Conservation (phyloP, 2,113 vertebrate genomes). For the Helogale parvula region DNA sequence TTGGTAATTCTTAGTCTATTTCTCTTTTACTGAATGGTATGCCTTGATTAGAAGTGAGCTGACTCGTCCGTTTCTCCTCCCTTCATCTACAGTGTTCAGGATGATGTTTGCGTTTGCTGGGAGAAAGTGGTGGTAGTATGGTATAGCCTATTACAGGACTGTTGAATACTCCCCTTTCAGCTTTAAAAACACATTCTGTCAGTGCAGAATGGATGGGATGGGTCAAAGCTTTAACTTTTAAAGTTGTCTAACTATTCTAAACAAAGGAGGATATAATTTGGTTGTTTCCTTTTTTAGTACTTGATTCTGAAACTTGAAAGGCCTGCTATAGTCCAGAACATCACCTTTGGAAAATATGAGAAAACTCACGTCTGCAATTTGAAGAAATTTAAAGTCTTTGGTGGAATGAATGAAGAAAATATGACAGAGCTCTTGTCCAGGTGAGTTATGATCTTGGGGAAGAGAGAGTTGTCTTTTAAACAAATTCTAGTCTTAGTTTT, state of each 20-base stretch:
- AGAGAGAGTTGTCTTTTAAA: background rate
- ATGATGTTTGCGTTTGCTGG: background rate
- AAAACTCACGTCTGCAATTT: slow-evolving; percentile 99
- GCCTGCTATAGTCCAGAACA: slow-evolving; percentile 97
- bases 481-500: background rate
- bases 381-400: slow-evolving; percentile 99
- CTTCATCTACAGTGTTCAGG: background rate
- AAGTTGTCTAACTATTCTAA: slow-evolving; percentile 25
- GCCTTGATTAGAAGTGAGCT: background rate
- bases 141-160: background rate
- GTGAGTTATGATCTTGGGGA: slow-evolving; percentile 83
- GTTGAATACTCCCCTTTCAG: background rate
- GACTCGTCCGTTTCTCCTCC: background rate
- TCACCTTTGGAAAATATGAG: slow-evolving; percentile 99
- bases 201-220: background rate
- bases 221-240: background rate
- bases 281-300: slow-evolving; percentile 87
- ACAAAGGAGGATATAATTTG: slow-evolving; percentile 42
- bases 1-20: slow-evolving; percentile 5
- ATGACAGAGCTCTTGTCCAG: slow-evolving; percentile 99
- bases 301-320: slow-evolving; percentile 98
- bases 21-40: slow-evolving; percentile 18
- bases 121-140: background rate
- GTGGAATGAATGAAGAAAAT: slow-evolving; percentile 99
- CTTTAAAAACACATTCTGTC: background rate